Evolutionary conservation across 53 echinoderm and acorn worm genomes (phyloP), one percentile per base, ranked within the genome.

Genomic region (Actinopyga echinites): DNA sequence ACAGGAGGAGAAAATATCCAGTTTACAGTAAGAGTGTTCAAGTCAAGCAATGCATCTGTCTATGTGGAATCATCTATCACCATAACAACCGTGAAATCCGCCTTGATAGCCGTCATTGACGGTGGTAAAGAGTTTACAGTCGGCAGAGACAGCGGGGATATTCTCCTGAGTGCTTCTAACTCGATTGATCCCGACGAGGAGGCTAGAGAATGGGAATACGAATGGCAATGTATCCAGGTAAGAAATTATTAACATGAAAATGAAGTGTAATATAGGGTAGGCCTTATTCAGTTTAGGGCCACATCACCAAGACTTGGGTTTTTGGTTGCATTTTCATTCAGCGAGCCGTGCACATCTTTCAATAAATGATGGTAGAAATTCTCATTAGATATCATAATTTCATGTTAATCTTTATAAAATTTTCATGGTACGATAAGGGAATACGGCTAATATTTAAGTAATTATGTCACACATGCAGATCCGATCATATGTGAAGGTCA

Each of bases 21-120:
- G 9, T 95, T 93, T 68, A 95, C 95, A 0, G 95, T 95, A 15
- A 69, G 81, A 23, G 93, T 95, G 20, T 95, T 91, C 84, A 95
- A 93, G 80, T 86, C 92, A 1, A 91, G 91, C 44, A 83, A 89
- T 33, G 91, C 86, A 2, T 65, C 30, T 9, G 67, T 83, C 19
- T 80, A 74, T 42, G 89, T 90, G 5, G 86, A 91, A 54, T 68
- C 87, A 7, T 80, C 95, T 8, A 83, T 95, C 49, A 35, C 69
- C 49, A 82, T 91, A 30, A 86, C 86, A 30, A 93, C 93, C 29
- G 63, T 90, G 28, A 75, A 89, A 58, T 92, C 95, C 1, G 86
- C 78, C 11, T 44, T 95, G 40, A 88, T 95, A 21, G 91, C 93
- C 21, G 83, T 85, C 21, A 91, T 95, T n/a, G 82, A 68, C 12